Percentiles rank a stretch among this genome's conserved stretches.
phyloP scores from a whole-genome alignment of 1,140 invertebrate genomes.

The Lutraria rhynchaena region DNA sequence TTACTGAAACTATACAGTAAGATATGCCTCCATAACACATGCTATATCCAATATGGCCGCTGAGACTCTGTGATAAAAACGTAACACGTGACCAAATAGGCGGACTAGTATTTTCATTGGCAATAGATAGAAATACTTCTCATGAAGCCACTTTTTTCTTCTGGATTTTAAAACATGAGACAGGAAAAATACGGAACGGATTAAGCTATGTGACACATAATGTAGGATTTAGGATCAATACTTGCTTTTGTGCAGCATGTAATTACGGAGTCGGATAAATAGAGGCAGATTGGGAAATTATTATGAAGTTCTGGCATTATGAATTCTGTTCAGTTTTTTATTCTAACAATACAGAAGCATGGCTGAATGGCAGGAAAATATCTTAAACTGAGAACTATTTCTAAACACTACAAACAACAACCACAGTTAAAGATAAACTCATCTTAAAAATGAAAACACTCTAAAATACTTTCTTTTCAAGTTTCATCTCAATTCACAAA shows the following conservation, averaged over 20 bases:
- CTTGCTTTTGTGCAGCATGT: neutral
- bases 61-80: conserved; percentile 44
- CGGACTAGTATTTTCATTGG: conserved; percentile 36
- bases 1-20: conserved; percentile 33
- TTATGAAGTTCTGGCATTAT: too few relatives aligned
- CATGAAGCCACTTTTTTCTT: conserved; percentile 20
- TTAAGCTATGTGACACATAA: neutral
- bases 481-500: too few relatives aligned
- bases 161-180: neutral
- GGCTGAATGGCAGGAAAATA: too few relatives aligned
- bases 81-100: conserved; percentile 51
- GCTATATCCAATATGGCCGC: conserved; percentile 57
- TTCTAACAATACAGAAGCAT: too few relatives aligned
- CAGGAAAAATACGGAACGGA: neutral
- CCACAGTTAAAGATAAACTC: too few relatives aligned
- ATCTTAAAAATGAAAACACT: too few relatives aligned
- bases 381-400: too few relatives aligned
- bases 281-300: too few relatives aligned
- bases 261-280: neutral
- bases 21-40: conserved; percentile 38
- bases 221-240: neutral
- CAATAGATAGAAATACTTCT: conserved; percentile 12
- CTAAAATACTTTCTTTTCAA: too few relatives aligned
- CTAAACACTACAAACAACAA: too few relatives aligned
- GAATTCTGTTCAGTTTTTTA: too few relatives aligned